A percentile compares a stretch with the other conserved stretches of the same genome.
These are phyloP conservation scores for Lydus trimaculatus DNA, from an alignment of 2,888 invertebrate genomes.

Conservation along the genomic window DNA sequence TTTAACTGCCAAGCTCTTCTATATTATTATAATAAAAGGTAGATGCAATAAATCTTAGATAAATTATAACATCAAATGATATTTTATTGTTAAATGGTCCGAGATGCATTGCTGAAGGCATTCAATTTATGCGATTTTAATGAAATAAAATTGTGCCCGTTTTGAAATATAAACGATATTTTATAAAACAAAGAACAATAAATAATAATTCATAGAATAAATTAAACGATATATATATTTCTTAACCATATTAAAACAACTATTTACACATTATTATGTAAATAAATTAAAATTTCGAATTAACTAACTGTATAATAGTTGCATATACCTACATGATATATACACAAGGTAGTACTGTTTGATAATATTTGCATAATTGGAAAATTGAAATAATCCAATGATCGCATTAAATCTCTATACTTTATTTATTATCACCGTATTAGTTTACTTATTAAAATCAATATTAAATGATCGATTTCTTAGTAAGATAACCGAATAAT, in stretches of 20 bases:
- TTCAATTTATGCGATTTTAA: slow-evolving; percentile 28
- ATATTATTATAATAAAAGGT: background rate
- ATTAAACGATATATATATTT: background rate
- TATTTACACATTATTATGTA: slow-evolving; percentile 1
- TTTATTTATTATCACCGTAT: background rate
- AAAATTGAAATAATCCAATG: background rate
- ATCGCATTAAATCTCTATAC: background rate
- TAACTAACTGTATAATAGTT: background rate
- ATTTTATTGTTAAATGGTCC: slow-evolving; percentile 24
- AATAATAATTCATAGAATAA: background rate
- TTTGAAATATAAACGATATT: slow-evolving; percentile 14
- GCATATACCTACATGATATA: background rate
- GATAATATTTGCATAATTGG: slow-evolving; percentile 4
- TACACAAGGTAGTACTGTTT: background rate
- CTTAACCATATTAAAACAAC: background rate
- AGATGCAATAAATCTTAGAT: slow-evolving; percentile 20
- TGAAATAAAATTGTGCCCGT: slow-evolving; percentile 27
- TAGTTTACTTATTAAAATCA: background rate
- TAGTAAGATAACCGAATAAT: background rate
- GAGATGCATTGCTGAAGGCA: slow-evolving; percentile 13
- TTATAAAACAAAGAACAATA: background rate
- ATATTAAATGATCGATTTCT: background rate
- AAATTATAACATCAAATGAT: slow-evolving; percentile 27
- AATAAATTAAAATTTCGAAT: background rate
- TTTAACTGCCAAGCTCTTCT: background rate